A percentile compares a stretch with the other conserved stretches of the same genome.
These are phyloP conservation scores for Pomatostomus ruficeps DNA, from an alignment of 2,113 vertebrate species.

Conservation along the genomic window DNA sequence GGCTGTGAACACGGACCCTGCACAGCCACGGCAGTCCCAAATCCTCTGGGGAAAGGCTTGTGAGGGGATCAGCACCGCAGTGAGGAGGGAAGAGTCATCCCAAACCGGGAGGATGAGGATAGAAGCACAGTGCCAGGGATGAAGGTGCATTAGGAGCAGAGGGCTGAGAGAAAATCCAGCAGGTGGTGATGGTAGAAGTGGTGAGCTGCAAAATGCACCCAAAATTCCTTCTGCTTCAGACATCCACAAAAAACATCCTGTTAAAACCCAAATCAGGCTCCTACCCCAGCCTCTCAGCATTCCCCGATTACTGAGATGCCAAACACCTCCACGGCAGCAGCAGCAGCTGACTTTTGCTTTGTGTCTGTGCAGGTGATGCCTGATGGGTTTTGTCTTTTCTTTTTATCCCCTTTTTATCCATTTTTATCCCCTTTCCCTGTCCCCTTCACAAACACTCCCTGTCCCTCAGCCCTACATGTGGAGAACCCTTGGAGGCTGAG, in stretches of 20 bases:
- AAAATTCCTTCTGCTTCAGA: background rate
- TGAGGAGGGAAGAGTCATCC: background rate
- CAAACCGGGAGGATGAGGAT: background rate
- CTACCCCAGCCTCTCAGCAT: background rate
- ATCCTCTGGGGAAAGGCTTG: fast-evolving
- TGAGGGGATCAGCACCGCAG: background rate
- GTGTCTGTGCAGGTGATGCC: too few relatives aligned
- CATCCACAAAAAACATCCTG: background rate
- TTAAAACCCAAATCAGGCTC: background rate
- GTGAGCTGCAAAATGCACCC: fast-evolving
- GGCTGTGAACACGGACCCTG: background rate
- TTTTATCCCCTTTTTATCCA: too few relatives aligned
- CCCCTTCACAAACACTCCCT: too few relatives aligned
- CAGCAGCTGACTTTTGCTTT: background rate
- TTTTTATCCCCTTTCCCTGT: too few relatives aligned
- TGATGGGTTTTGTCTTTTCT: too few relatives aligned
- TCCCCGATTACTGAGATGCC: background rate
- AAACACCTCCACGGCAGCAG: background rate
- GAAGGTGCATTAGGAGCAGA: background rate
- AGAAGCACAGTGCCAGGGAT: background rate
- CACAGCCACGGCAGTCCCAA: fast-evolving
- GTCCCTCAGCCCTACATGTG: too few relatives aligned
- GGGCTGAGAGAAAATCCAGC: background rate
- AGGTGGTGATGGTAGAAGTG: background rate
- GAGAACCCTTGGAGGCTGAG: too few relatives aligned